phyloP scores from a whole-genome alignment of 35 echinoderm and acorn worm genomes.

The Amphiura filiformis region DNA sequence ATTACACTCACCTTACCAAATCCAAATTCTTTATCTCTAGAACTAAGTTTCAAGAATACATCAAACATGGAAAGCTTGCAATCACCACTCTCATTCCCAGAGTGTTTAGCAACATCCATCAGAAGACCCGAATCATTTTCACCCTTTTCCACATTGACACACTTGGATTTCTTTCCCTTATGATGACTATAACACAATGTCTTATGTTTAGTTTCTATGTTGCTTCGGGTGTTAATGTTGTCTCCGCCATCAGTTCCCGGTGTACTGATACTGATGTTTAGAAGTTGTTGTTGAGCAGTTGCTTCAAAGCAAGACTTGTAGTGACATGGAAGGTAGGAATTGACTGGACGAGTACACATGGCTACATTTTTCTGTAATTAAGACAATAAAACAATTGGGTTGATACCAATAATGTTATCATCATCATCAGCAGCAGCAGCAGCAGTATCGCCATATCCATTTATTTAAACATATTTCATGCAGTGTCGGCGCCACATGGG shows the following conservation, averaged over 20 bases:
- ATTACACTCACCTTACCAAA: background rate
- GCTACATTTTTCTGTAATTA: too few species aligned
- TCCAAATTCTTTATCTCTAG: background rate
- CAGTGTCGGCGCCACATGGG: too few species aligned
- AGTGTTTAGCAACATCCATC: background rate
- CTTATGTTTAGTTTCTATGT: background rate
- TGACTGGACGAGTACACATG: slow-evolving; percentile 38
- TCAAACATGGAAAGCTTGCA: background rate
- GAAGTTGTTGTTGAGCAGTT: slow-evolving; percentile 26
- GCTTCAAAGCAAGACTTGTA: slow-evolving; percentile 43
- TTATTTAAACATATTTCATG: too few species aligned
- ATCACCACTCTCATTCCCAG: background rate
- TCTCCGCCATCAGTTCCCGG: background rate
- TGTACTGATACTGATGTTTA: background rate
- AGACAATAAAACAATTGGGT: too few species aligned
- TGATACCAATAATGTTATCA: too few species aligned
- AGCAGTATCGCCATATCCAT: too few species aligned
- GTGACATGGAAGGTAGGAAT: slow-evolving; percentile 42
- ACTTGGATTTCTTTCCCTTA: background rate
- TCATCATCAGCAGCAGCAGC: too few species aligned
- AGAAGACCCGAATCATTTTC: too few species aligned
- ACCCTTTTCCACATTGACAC: background rate
- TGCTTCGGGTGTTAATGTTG: background rate
- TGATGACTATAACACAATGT: background rate
- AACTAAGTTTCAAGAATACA: background rate